phyloP scores from a whole-genome alignment of 2,888 invertebrate genomes.

The Tachina grossa region DNA sequence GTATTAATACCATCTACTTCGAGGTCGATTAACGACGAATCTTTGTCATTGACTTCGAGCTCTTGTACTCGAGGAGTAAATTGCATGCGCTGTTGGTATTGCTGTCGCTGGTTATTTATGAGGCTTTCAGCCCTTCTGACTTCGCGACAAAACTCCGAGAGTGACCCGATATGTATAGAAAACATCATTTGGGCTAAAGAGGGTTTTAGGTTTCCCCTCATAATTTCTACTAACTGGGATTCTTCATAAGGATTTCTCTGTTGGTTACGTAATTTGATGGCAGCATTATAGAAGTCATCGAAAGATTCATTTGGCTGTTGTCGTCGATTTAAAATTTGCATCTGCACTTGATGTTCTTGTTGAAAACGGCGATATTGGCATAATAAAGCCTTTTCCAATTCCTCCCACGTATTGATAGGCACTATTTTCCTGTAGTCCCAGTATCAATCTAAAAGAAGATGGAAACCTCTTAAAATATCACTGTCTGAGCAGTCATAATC shows the following conservation, averaged over 20 bases:
- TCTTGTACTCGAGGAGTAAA: not conserved
- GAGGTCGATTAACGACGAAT: not conserved
- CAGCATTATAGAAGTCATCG: not conserved
- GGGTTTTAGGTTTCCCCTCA: slow-evolving; percentile 19
- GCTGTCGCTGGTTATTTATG: not conserved
- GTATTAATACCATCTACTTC: not conserved
- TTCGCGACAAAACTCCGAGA: slow-evolving; percentile 5
- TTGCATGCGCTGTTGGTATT: not conserved
- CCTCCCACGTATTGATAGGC: not conserved
- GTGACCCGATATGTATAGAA: not conserved
- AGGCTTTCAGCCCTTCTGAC: slow-evolving; percentile 10
- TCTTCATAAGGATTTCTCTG: not conserved
- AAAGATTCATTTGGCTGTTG: too few relatives aligned
- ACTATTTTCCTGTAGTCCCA: not conserved
- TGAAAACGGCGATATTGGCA: not conserved
- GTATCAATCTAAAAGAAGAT: not conserved
- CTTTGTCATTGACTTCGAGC: too few relatives aligned
- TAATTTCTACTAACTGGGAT: slow-evolving; percentile 10
- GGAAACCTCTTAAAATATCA: too few relatives aligned
- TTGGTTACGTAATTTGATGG: not conserved
- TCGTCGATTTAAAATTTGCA: too few relatives aligned
- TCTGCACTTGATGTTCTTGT: too few relatives aligned
- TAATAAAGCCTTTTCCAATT: not conserved
- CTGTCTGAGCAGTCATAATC: too few relatives aligned
- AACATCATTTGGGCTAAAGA: slow-evolving; percentile 19